These are phyloP conservation scores for Carpatolechia fugitivella DNA, from an alignment of 2,888 invertebrate species.

Conservation along the genomic window DNA sequence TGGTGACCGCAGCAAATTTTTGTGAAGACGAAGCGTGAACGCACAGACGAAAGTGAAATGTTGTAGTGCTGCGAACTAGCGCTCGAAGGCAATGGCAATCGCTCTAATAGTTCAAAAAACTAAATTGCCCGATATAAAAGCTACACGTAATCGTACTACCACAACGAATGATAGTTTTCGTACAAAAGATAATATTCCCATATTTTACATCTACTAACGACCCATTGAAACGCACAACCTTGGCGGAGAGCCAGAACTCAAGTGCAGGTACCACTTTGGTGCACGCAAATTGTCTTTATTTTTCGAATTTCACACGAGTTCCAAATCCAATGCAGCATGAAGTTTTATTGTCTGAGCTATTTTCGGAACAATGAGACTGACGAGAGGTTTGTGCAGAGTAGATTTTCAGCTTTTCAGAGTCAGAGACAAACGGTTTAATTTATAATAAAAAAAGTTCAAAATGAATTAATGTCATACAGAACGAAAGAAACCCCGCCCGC, in stretches of 20 bases:
- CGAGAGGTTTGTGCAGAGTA: neutral
- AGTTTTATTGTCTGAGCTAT: conserved; percentile 13
- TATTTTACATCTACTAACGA: conserved; percentile 41
- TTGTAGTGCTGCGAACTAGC: conserved; percentile 10
- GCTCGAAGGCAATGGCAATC: conserved; percentile 21
- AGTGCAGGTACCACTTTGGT: conserved; percentile 40
- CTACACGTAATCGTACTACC: conserved; percentile 27
- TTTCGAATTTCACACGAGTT: conserved; percentile 13
- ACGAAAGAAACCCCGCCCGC: too few relatives aligned
- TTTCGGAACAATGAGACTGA: conserved; percentile 8
- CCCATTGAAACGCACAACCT: conserved; percentile 56
- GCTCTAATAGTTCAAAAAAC: conserved; percentile 17
- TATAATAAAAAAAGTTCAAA: too few relatives aligned
- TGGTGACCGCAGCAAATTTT: conserved; percentile 35
- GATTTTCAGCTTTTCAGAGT: too few relatives aligned
- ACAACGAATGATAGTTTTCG: conserved; percentile 34
- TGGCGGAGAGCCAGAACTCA: conserved; percentile 53
- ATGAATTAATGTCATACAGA: too few relatives aligned
- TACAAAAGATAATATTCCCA: conserved; percentile 39
- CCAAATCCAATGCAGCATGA: conserved; percentile 9
- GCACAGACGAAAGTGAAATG: conserved; percentile 31
- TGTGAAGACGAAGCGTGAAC: conserved; percentile 34
- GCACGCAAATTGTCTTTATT: conserved; percentile 27
- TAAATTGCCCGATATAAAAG: conserved; percentile 6
- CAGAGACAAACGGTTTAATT: too few relatives aligned